These are phyloP conservation scores for Aldrovandia affinis DNA, from an alignment of 2,797 vertebrate species.

Conservation along the genomic window DNA sequence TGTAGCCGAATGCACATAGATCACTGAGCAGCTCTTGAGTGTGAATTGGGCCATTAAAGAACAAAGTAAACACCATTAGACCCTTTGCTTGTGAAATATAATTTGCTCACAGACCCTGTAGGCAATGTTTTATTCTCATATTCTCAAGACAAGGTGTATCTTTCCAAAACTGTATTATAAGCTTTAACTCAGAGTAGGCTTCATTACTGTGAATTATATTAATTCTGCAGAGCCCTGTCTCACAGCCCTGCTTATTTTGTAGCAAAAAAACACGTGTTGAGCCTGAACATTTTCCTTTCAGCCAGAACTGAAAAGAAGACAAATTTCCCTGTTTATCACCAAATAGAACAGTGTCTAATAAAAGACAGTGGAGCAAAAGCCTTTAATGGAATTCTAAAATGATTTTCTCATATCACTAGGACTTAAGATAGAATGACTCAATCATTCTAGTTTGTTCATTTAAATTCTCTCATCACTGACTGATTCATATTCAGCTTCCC, in stretches of 20 bases:
- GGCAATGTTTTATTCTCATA: neutral
- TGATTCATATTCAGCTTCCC: neutral
- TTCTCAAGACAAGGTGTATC: neutral
- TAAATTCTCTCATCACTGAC: neutral
- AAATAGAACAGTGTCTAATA: neutral
- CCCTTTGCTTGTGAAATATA: neutral
- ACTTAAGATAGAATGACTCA: neutral
- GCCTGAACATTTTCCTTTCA: conserved; percentile 26
- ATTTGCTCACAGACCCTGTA: neutral
- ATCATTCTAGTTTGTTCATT: neutral
- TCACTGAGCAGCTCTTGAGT: neutral
- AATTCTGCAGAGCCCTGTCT: neutral
- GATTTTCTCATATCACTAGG: neutral
- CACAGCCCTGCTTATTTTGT: conserved; percentile 33
- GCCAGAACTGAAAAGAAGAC: conserved; percentile 32
- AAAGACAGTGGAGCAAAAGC: neutral
- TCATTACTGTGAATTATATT: neutral
- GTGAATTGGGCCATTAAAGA: neutral
- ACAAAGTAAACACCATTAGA: neutral
- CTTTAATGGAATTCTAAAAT: neutral
- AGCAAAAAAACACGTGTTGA: conserved; percentile 21
- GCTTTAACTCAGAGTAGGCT: neutral
- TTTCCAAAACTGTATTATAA: neutral
- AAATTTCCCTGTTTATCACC: conserved; percentile 38
- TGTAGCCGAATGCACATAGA: neutral